phyloP scores from a whole-genome alignment of 2,888 invertebrate genomes.

The Ethmia dodecea region DNA sequence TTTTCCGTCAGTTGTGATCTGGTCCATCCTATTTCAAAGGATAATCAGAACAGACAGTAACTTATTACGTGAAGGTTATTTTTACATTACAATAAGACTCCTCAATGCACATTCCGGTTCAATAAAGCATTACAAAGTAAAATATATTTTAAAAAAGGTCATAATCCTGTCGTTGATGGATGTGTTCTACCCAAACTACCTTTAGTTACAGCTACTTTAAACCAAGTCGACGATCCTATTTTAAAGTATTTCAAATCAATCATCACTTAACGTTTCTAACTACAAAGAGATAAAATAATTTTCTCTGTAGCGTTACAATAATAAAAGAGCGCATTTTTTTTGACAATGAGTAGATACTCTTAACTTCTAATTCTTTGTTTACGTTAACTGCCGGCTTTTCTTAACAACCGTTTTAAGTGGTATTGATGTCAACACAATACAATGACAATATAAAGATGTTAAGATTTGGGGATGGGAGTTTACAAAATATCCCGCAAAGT shows the following conservation, averaged over 20 bases:
- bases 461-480: conserved; percentile 26
- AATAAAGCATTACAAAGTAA: conserved; percentile 18
- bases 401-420: conserved; percentile 12
- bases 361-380: conserved; percentile 24
- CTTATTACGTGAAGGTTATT: too few relatives aligned
- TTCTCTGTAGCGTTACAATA: conserved; percentile 13
- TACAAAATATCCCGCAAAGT: conserved; percentile 29
- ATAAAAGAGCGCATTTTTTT: conserved; percentile 10
- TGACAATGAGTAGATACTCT: conserved; percentile 12
- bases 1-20: too few relatives aligned
- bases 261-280: background rate
- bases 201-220: conserved; percentile 26
- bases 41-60: too few relatives aligned
- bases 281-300: conserved; percentile 9
- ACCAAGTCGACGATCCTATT: conserved; percentile 11
- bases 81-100: conserved; percentile 13
- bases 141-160: conserved; percentile 21
- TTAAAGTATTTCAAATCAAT: background rate
- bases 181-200: conserved; percentile 18
- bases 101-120: conserved; percentile 14
- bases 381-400: conserved; percentile 19
- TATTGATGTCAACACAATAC: conserved; percentile 21
- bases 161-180: conserved; percentile 32
- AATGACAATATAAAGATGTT: conserved; percentile 28
- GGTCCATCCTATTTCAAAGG: too few relatives aligned